Evolutionary conservation across 2,113 vertebrate species (phyloP), one percentile per base, ranked within the genome.

Genomic region (Gnathonemus echidnorhynchus): DNA sequence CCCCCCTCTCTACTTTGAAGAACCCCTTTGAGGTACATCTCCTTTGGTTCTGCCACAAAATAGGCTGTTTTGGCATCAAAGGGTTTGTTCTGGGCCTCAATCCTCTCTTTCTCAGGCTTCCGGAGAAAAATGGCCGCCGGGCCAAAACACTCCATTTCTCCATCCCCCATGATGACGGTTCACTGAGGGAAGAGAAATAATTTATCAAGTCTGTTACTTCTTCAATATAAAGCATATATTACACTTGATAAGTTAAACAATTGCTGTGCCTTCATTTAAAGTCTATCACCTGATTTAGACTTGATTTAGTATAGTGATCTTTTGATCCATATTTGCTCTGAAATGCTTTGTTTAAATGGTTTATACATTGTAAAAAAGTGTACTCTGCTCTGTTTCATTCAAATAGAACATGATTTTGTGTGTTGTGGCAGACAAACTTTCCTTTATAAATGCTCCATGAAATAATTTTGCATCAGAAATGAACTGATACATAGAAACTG

Each of bases 131-230:
- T 1, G 90, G 97, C 96, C 0, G 97, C 97, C 45, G 48, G 31
- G 89, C 97, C 97, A 87, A 97, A 98, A 31, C 93, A 66, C 0
- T 97, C 96, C 97, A 99, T 97, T 70, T 98, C 98, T 0, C 94
- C 49, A 0, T 98, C 97, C 0, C 95, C 88, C 98, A 98, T 98
- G 94, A 10, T 94, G 96, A 93, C 88, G 0, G n/a, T 91, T 94
- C 91, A 93, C 93, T 95, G 70, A 27, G 15, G 31, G 10, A 62
- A 3, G 2, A 27, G n/a, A 45, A 91, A 77, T 17, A 24, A 80
- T 21, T 10, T 5, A 84, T 58, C 19, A 48, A 17, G 48, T 85
- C 8, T 85, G 83, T 85, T 84, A 48, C 19, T 84, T 85, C 8
- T n/a, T 24, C 45, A n/a, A 42, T 80, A 80, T 80, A 80, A 80